These are phyloP conservation scores for Strix occidentalis DNA, from an alignment of 2,797 vertebrate genomes.

Conservation along the genomic window DNA sequence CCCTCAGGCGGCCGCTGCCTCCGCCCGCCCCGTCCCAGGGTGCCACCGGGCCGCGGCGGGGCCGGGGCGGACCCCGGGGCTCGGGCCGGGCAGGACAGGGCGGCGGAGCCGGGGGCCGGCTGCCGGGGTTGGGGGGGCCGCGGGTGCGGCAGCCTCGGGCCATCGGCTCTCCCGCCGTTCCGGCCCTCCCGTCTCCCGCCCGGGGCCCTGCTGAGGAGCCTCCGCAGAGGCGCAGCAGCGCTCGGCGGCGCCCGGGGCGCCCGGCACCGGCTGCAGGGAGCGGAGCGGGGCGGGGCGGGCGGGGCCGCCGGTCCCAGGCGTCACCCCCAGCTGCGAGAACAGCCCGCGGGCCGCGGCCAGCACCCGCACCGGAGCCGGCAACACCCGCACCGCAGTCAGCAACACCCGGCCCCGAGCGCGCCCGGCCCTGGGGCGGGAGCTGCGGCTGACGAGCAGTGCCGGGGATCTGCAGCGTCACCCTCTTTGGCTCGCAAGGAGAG, in stretches of 20 bases:
- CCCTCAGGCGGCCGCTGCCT: not conserved
- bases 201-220: rapidly evolving
- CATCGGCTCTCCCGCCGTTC: not conserved
- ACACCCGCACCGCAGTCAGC: not conserved
- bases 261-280: too few species aligned
- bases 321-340: not conserved
- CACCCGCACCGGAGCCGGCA: too few species aligned
- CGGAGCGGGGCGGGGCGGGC: not conserved
- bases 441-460: not conserved
- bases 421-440: not conserved
- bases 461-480: not conserved
- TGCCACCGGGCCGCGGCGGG: too few species aligned
- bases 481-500: not conserved
- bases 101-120: too few species aligned
- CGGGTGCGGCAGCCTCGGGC: too few species aligned
- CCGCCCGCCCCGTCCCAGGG: too few species aligned
- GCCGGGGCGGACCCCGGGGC: too few species aligned
- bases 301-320: not conserved
- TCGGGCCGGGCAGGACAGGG: too few species aligned
- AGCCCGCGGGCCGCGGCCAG: not conserved
- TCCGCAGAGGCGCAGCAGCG: not conserved
- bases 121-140: too few species aligned
- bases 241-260: too few species aligned
- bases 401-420: not conserved
- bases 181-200: not conserved